Conservation (phyloP, 2,888 invertebrate genomes). For the Dryadula phaetusa region DNA sequence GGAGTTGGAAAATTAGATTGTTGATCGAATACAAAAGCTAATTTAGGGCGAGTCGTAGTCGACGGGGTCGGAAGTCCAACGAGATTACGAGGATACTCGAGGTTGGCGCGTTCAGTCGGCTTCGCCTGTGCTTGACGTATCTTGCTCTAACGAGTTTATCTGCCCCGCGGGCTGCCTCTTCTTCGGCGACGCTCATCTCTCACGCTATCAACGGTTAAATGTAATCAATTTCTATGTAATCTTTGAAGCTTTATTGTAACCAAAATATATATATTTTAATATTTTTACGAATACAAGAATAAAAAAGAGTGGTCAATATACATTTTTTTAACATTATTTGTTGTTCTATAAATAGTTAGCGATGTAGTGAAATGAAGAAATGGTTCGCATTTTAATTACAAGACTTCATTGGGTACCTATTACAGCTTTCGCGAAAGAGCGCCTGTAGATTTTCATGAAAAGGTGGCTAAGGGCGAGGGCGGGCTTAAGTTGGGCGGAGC, state of each 20-base stretch:
- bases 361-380: conserved; percentile 17
- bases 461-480: conserved; percentile 81
- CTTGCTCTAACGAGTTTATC: conserved; percentile 82
- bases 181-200: conserved; percentile 68
- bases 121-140: conserved; percentile 65
- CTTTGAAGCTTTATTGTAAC: conserved; percentile 41
- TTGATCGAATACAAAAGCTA: conserved; percentile 76
- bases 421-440: conserved; percentile 58
- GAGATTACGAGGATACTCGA: conserved; percentile 76
- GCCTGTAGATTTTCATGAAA: conserved; percentile 71
- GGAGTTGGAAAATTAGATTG: conserved; percentile 73
- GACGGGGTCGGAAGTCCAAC: conserved; percentile 75
- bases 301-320: neutral
- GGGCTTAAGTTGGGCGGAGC: conserved; percentile 77
- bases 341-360: neutral
- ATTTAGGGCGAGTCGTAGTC: conserved; percentile 75
- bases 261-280: conserved; percentile 16
- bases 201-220: conserved; percentile 70
- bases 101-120: conserved; percentile 63
- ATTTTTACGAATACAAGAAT: neutral
- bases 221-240: conserved; percentile 64
- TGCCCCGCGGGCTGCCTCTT: conserved; percentile 78
- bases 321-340: neutral
- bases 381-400: conserved; percentile 41
- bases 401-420: conserved; percentile 48